phyloP scores from a whole-genome alignment of 2,113 vertebrate species.

The Myotis davidii region DNA sequence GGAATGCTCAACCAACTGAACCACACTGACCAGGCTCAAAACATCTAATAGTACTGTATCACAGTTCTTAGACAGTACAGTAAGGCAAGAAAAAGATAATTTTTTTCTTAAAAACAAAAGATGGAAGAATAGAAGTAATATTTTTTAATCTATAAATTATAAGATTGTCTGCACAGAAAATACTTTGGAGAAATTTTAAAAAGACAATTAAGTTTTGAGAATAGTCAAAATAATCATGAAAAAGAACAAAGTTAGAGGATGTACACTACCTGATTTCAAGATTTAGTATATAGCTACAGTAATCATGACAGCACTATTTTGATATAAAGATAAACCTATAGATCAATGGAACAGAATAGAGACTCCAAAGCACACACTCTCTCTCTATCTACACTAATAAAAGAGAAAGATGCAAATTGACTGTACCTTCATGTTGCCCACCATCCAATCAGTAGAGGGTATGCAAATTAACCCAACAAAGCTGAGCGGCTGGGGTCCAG shows the following conservation, averaged over 20 bases:
- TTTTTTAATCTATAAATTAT: not conserved
- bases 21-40: not conserved
- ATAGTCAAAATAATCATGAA: not conserved
- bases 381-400: too few species aligned
- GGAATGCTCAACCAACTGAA: too few species aligned
- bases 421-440: too few species aligned
- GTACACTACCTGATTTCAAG: not conserved
- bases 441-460: too few species aligned
- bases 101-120: not conserved
- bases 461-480: too few species aligned
- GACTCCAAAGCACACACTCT: not conserved
- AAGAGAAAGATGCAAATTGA: too few species aligned
- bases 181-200: not conserved
- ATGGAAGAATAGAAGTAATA: not conserved
- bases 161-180: not conserved
- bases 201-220: not conserved
- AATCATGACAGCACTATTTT: not conserved
- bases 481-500: too few species aligned
- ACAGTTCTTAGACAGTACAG: not conserved
- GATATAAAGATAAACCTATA: not conserved
- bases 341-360: not conserved
- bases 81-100: not conserved
- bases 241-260: not conserved
- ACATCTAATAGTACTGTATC: not conserved
- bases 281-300: not conserved